These are phyloP conservation scores for Prietella phreatophila DNA, from an alignment of 2,113 vertebrate genomes.

Conservation along the genomic window DNA sequence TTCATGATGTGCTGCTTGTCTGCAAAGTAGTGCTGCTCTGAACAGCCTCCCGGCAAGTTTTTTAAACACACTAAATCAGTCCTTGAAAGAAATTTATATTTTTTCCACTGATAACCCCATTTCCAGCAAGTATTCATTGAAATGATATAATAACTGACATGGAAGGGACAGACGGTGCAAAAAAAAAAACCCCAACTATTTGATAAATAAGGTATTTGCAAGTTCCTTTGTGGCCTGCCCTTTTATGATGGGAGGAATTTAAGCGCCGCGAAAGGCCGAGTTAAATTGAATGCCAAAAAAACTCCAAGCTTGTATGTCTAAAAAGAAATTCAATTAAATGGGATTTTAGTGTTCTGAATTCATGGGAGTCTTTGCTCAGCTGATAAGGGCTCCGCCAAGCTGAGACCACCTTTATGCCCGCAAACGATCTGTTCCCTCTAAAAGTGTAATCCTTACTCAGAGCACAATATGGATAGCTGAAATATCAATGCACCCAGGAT, in stretches of 20 bases:
- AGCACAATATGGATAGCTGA: slow-evolving; percentile 87
- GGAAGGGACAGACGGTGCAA: slow-evolving; percentile 62
- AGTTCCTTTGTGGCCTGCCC: slow-evolving; percentile 84
- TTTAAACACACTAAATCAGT: slow-evolving; percentile 79
- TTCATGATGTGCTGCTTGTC: slow-evolving; percentile 53
- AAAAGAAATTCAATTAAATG: slow-evolving; percentile 99
- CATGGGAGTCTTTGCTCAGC: slow-evolving; percentile 88
- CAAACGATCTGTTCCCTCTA: slow-evolving; percentile 87
- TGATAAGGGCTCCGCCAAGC: slow-evolving; percentile 89
- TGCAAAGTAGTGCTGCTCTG: slow-evolving; percentile 38
- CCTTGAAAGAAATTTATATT: slow-evolving; percentile 76
- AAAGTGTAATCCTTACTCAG: slow-evolving; percentile 93
- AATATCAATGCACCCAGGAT: slow-evolving; percentile 92
- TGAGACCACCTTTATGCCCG: slow-evolving; percentile 81
- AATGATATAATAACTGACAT: slow-evolving; percentile 81
- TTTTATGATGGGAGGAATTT: slow-evolving; percentile 88
- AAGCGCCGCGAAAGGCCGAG: slow-evolving; percentile 81
- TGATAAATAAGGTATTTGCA: slow-evolving; percentile 86
- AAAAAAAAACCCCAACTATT: slow-evolving; percentile 59
- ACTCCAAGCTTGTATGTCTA: slow-evolving; percentile 94
- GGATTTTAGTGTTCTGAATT: slow-evolving; percentile 99
- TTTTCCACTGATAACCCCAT: slow-evolving; percentile 73
- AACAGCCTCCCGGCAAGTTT: slow-evolving; percentile 63
- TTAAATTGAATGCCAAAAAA: slow-evolving; percentile 95
- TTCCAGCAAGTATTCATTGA: slow-evolving; percentile 77